A percentile compares a stretch with the other conserved stretches of the same genome.
These are phyloP conservation scores for Pseudochirops corinnae DNA, from an alignment of 2,797 vertebrate species.

Conservation along the genomic window DNA sequence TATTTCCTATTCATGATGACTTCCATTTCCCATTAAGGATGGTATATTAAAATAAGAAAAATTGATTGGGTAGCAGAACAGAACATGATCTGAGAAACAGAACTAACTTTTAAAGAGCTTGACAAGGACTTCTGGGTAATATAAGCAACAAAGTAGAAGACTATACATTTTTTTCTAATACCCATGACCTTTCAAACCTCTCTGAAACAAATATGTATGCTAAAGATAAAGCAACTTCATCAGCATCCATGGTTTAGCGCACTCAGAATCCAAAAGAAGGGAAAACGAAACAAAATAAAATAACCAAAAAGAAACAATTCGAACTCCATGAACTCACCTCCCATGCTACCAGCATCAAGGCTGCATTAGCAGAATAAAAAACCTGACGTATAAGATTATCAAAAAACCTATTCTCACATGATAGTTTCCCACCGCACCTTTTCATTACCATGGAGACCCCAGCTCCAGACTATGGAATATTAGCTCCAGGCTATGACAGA, in stretches of 20 bases:
- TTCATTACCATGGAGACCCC: background rate
- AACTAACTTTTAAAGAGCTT: background rate
- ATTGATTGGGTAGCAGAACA: background rate
- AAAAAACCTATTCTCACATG: background rate
- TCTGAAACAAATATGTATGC: background rate
- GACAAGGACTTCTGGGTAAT: background rate
- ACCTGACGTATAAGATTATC: background rate
- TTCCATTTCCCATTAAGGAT: background rate
- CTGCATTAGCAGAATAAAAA: background rate
- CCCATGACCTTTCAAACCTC: background rate
- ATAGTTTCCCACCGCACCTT: background rate
- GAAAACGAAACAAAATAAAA: background rate
- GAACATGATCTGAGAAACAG: background rate
- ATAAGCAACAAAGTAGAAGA: background rate
- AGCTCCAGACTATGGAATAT: background rate
- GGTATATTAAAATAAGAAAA: background rate
- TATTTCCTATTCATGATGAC: background rate
- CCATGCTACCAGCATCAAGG: background rate
- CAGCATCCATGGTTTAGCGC: too few relatives aligned
- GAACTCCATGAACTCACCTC: background rate
- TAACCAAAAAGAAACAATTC: background rate
- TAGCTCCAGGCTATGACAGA: background rate
- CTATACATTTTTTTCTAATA: too few relatives aligned
- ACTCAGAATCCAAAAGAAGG: background rate
- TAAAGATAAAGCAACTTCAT: background rate